These are phyloP conservation scores for Eunapius fragilis DNA, from an alignment of 37 sponge, comb jelly and placozoan genomes.

Conservation along the genomic window DNA sequence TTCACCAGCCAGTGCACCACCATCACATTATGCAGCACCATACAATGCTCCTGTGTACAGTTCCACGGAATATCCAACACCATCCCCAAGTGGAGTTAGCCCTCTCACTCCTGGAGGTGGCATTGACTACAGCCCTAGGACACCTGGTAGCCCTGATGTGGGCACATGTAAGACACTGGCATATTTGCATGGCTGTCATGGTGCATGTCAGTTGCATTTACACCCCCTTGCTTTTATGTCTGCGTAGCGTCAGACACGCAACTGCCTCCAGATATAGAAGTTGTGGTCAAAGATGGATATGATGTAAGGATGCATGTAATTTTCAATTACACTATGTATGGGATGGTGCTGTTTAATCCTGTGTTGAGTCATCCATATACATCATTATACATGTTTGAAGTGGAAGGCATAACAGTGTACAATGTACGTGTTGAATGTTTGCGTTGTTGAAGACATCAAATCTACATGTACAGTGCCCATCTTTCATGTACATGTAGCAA, in stretches of 20 bases:
- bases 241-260: conserved; percentile 27
- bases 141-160: conserved; percentile 68
- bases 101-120: conserved; percentile 76
- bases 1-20: conserved; percentile 52
- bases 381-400: too few species aligned
- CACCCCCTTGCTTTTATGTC: too few species aligned
- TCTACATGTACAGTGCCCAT: too few species aligned
- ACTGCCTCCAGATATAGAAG: conserved; percentile 68
- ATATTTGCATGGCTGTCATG: too few species aligned
- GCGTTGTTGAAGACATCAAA: too few species aligned
- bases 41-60: conserved; percentile 48
- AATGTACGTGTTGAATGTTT: too few species aligned
- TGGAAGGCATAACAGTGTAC: too few species aligned
- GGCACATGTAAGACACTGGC: conserved; percentile 9
- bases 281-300: conserved; percentile 46
- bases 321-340: too few species aligned
- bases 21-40: conserved; percentile 13
- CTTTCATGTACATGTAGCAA: too few species aligned
- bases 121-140: conserved; percentile 69
- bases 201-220: too few species aligned
- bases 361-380: too few species aligned
- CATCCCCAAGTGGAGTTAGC: conserved; percentile 59
- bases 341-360: too few species aligned
- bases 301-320: conserved; percentile 8
- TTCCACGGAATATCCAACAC: conserved; percentile 50